These are phyloP conservation scores for Callipepla californica DNA, from an alignment of 2,113 vertebrate genomes.

Conservation along the genomic window DNA sequence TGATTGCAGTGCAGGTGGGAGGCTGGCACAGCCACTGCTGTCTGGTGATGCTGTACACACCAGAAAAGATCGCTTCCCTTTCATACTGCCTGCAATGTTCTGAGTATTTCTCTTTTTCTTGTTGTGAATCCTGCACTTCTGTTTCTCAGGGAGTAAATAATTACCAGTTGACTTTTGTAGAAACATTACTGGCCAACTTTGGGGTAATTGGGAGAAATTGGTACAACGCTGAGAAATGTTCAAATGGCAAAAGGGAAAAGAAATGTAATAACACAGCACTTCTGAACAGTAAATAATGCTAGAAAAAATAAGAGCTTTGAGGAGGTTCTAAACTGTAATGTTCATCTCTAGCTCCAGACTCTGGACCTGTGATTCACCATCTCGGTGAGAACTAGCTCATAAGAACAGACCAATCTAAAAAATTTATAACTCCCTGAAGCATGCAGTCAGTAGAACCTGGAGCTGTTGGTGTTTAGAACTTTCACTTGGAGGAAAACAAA, in stretches of 20 bases:
- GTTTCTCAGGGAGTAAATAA: constrained; percentile 11
- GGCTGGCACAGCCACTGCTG: background rate
- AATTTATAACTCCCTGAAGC: background rate
- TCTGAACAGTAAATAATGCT: background rate
- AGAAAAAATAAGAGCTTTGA: background rate
- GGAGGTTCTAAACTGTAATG: background rate
- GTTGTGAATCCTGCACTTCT: background rate
- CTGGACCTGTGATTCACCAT: constrained; percentile 16
- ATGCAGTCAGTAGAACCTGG: background rate
- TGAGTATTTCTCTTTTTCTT: background rate
- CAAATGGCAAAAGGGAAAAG: background rate
- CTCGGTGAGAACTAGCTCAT: background rate
- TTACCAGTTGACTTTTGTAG: background rate
- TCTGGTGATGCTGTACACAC: background rate
- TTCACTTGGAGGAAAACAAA: background rate
- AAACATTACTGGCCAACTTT: background rate
- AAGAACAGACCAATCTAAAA: background rate
- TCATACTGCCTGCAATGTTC: background rate
- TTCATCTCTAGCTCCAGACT: background rate
- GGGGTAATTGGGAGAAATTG: background rate
- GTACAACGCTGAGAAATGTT: background rate
- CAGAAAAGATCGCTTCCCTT: background rate
- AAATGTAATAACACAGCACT: background rate
- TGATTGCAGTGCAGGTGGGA: background rate
- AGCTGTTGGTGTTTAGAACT: background rate